These are phyloP conservation scores for Cyanocitta stelleri DNA, from an alignment of 2,113 vertebrate genomes.

Conservation along the genomic window DNA sequence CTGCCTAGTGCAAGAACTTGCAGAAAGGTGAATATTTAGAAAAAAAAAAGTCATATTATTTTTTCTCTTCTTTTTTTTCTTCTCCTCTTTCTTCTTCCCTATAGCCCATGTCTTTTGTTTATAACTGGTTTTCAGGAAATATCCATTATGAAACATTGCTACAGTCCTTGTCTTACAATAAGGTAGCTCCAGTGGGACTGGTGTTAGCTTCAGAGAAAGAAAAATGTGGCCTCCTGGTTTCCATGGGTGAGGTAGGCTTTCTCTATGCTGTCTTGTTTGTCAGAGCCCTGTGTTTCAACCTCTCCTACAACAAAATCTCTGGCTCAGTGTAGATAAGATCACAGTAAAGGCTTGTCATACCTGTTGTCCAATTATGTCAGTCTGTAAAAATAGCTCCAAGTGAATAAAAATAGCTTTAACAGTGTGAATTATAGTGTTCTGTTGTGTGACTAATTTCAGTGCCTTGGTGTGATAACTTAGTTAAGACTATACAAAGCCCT, in stretches of 20 bases:
- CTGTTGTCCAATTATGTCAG: slow-evolving; percentile 2
- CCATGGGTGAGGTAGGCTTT: background rate
- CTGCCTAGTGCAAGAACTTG: background rate
- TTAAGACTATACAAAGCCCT: background rate
- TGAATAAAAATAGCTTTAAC: slow-evolving; percentile 37
- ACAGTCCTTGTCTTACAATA: background rate
- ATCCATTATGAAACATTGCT: background rate
- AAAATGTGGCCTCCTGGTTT: background rate
- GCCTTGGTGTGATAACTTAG: background rate
- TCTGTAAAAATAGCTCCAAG: background rate
- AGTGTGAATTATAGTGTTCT: background rate
- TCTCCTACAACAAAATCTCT: background rate
- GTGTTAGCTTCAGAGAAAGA: background rate
- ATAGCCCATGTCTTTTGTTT: background rate
- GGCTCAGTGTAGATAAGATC: background rate
- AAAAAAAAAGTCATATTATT: fast-evolving
- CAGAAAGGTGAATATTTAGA: background rate
- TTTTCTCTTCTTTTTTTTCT: fast-evolving
- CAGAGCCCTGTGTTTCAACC: background rate
- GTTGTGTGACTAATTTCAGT: slow-evolving; percentile 22
- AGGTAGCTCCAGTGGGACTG: background rate
- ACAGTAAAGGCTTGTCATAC: background rate
- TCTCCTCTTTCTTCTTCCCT: too few relatives aligned
- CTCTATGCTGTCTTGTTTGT: background rate
- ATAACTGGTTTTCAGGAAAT: background rate